These are phyloP conservation scores for Folsomia manolachei DNA, from an alignment of 2,888 invertebrate species.

Conservation along the genomic window DNA sequence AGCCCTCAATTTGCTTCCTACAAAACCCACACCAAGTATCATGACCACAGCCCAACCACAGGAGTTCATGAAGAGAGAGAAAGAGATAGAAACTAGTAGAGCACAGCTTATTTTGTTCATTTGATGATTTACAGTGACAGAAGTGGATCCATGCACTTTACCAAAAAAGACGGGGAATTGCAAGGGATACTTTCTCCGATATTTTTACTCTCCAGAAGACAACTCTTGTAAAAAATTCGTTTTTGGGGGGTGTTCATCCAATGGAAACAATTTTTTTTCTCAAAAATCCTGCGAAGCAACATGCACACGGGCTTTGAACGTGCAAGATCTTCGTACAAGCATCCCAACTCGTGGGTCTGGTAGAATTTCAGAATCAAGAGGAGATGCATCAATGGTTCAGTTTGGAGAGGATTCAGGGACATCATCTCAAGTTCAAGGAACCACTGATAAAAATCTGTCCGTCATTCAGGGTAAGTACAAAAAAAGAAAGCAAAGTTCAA, in stretches of 20 bases:
- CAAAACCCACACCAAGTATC: no score
- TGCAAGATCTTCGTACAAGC: conserved; percentile 31
- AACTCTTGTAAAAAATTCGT: conserved; percentile 51
- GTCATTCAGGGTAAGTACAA: not conserved
- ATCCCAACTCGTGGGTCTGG: conserved; percentile 17
- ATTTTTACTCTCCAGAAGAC: conserved; percentile 49
- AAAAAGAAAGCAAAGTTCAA: not conserved
- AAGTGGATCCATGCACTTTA: conserved; percentile 43
- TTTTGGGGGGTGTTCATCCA: conserved; percentile 52
- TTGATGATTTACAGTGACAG: conserved; percentile 30
- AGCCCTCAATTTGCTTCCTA: conserved; percentile 5
- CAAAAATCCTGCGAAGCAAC: conserved; percentile 39
- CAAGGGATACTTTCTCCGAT: conserved; percentile 44
- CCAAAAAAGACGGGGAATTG: conserved; percentile 44
- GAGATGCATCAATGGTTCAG: conserved; percentile 33
- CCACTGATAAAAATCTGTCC: not conserved
- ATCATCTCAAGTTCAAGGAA: not conserved
- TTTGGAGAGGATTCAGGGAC: conserved; percentile 30
- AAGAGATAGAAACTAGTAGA: no score
- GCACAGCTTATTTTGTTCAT: conserved; percentile 2
- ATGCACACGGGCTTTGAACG: conserved; percentile 34
- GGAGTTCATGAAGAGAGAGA: not conserved
- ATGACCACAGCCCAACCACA: no score
- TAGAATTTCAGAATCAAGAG: not conserved
- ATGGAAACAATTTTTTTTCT: conserved; percentile 51